Conservation (phyloP, 35 echinoderm and acorn worm species). For the Ophiothrix spiculata region DNA sequence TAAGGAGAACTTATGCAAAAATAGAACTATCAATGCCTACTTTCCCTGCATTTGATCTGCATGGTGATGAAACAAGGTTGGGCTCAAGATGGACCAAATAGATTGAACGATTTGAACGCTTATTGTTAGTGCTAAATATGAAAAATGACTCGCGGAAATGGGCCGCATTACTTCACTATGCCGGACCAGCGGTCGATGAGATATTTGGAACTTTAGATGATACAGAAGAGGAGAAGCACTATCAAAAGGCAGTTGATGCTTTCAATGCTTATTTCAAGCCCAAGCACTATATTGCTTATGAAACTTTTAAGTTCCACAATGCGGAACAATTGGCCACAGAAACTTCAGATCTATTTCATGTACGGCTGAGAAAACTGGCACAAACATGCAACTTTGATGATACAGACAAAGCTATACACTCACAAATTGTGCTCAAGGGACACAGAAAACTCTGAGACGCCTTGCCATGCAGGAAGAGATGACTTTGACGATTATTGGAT, state of each 20-base stretch:
- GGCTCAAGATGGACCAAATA: constrained; percentile 65
- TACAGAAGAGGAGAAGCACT: constrained; percentile 30
- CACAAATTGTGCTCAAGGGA: constrained; percentile 56
- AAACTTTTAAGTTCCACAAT: constrained; percentile 33
- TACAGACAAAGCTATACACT: constrained; percentile 30
- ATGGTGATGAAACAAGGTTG: neutral
- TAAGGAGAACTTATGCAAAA: no score
- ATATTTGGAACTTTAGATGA: constrained; percentile 36
- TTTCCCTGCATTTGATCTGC: constrained; percentile 9
- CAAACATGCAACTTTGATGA: constrained; percentile 52
- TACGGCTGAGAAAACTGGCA: constrained; percentile 38
- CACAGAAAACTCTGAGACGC: constrained; percentile 30
- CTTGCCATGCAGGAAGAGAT: constrained; percentile 38
- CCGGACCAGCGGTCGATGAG: constrained; percentile 36
- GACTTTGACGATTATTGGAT: constrained; percentile 31
- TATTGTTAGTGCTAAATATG: constrained; percentile 43
- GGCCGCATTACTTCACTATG: constrained; percentile 57
- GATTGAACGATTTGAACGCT: constrained; percentile 44
- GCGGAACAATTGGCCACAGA: constrained; percentile 38
- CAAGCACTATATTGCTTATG: constrained; percentile 28
- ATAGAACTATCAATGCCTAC: neutral
- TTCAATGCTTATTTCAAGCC: constrained; percentile 38
- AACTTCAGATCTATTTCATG: constrained; percentile 43
- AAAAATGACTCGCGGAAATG: constrained; percentile 17
- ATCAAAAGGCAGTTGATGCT: constrained; percentile 24